phyloP scores from a whole-genome alignment of 2,113 vertebrate species.

The Chlorodrepanis virens region DNA sequence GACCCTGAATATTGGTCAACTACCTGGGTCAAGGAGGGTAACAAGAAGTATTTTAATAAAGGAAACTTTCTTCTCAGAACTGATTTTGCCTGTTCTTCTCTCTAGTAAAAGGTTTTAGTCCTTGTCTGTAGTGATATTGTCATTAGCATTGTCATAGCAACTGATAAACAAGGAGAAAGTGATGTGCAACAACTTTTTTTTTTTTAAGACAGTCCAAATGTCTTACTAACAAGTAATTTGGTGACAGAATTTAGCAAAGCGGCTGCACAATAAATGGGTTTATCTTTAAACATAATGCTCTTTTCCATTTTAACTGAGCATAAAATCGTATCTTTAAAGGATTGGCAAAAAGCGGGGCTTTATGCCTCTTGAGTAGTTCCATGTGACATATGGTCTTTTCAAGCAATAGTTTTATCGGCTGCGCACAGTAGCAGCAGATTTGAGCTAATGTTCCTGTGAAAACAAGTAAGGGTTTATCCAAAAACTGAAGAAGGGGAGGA shows the following conservation, averaged over 20 bases:
- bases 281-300: conserved; percentile 71
- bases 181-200: not conserved
- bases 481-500: conserved; percentile 59
- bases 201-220: conserved; percentile 13
- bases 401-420: conserved; percentile 66
- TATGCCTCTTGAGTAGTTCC: conserved; percentile 66
- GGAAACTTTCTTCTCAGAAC: not conserved
- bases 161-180: conserved; percentile 48
- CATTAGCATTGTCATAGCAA: conserved; percentile 52
- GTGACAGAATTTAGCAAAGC: conserved; percentile 63
- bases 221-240: conserved; percentile 65
- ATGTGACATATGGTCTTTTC: conserved; percentile 76
- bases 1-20: not conserved
- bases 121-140: conserved; percentile 1
- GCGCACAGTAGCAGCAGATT: conserved; percentile 64
- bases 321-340: conserved; percentile 73
- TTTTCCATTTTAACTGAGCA: conserved; percentile 77
- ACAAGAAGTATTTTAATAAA: not conserved
- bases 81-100: not conserved
- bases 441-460: conserved; percentile 73
- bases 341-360: conserved; percentile 42
- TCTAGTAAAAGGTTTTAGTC: not conserved
- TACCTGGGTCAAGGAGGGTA: not conserved
- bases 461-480: conserved; percentile 71
- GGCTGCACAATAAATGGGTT: conserved; percentile 51